phyloP scores from a whole-genome alignment of 2,888 invertebrate genomes.

The Piscicola geometra region DNA sequence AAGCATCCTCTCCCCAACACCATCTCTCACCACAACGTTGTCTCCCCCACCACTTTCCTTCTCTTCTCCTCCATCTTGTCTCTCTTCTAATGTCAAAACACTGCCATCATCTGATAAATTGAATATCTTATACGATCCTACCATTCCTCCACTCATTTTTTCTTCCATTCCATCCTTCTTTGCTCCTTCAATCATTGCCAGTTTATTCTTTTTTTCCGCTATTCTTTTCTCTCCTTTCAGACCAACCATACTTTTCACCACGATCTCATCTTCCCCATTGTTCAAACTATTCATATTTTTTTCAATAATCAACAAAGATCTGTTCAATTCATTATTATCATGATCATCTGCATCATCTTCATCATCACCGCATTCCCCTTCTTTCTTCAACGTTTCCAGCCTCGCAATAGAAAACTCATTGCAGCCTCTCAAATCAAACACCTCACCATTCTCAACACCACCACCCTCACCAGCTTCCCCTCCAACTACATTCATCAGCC shows the following conservation, averaged over 20 bases:
- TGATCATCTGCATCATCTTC: neutral
- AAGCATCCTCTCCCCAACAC: conserved; percentile 3
- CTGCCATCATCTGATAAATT: conserved; percentile 18
- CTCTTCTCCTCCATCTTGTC: neutral
- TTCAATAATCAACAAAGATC: neutral
- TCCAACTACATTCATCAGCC: conserved; percentile 33
- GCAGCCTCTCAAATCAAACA: conserved; percentile 38
- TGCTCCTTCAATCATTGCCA: conserved; percentile 7
- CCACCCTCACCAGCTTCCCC: neutral
- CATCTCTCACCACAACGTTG: neutral
- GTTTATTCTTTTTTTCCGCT: conserved; percentile 9
- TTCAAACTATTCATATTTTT: neutral
- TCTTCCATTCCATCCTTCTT: neutral
- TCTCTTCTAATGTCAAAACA: neutral
- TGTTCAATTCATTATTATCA: neutral
- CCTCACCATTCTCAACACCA: neutral
- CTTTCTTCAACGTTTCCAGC: conserved; percentile 37
- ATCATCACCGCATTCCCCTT: neutral
- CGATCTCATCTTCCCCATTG: neutral
- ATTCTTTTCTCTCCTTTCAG: neutral
- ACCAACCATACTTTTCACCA: neutral
- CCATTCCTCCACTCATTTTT: neutral
- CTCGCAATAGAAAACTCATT: conserved; percentile 43
- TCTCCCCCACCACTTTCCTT: neutral
- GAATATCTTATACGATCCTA: conserved; percentile 30